Base-by-base conservation (phyloP, 2,113 vertebrate genomes). In the Grantiella picta region DNA sequence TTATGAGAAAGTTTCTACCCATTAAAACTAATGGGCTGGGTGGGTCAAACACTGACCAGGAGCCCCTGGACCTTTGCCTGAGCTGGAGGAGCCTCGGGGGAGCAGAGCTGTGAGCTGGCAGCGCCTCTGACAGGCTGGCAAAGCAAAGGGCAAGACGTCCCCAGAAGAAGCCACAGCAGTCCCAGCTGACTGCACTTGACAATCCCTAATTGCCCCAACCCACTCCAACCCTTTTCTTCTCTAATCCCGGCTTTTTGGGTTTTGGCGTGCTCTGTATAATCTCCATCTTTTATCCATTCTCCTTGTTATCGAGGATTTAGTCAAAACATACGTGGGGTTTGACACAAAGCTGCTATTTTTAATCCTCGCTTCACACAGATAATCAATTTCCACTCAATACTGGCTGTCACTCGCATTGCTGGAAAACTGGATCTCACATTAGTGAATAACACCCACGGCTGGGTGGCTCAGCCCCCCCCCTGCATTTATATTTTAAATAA, bases 301-400 rank as follows among this genome's bases (percentile, higher is more conserved):
- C 92, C 94, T 94, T 66, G 76, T 95, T 96, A 93, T 94, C 87
- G 68, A 77, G 85, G 89, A 75, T 91, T 97, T 82, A 91, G 88
- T 96, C 91, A 95, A 86, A 95, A 95, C 77, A 83, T 38, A 82
- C 31, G 92, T 81, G 80, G 82, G 92, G 56, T 63, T 64, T 91
- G 28, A 60, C 57, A 92, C 68, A 95, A 71, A 96, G 82, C 80
- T 86, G 69, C 89, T 85, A 66, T 93, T 96, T 96, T 90, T 93
- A 88, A 94, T 94, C 69, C 88, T 40, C 22, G 17, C 72, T 82
- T 94, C 94, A 66, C 84, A 38, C 53, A 57, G 90, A 80, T 87
- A 91, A 94, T 92, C 83, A 60, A 86, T 89, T 96, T 82, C 75
- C 82, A 75, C 94, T 92, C 93, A 82, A 73, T 81, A 28, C 78